Evolutionary conservation across 2,888 invertebrate genomes (phyloP), one percentile per base, ranked within the genome.

Genomic region (Hipparchia sbordonii): DNA sequence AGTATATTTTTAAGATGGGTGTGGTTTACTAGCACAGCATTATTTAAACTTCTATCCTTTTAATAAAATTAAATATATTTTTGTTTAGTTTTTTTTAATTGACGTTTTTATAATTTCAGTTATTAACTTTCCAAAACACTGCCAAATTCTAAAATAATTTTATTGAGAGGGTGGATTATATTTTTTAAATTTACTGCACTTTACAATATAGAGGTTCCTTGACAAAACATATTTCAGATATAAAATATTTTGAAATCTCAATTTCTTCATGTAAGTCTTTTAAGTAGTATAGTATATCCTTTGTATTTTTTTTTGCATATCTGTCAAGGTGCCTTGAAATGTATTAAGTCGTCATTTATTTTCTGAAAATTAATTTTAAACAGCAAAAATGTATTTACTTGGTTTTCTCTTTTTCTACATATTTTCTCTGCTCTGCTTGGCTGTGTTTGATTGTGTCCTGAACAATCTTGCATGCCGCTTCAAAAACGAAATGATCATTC

Each of bases 371-470:
- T 92, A 87, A 90, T 92, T 93, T 92, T 84, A 86, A 23, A 91
- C 89, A 89, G 92, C 93, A 93, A 93, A 91, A 93, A 92, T 95
- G 94, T 95, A 95, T 95, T 95, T 95, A 95, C 95, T 95, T 95
- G 94, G 95, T 95, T 95, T 95, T 96, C 95, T 95, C 95, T 95
- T 95, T 92, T 96, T 96, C 95, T 95, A 94, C 95, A 95, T 96
- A 95, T 95, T 95, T 96, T 95, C 95, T 96, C 96, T 96, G 96
- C 96, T 96, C 96, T 96, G 96, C 96, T 96, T 96, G 96, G 95
- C 96, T 96, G 96, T 96, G 96, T 96, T 95, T 96, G 96, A 96
- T 96, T 96, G 96, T 96, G 95, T 95, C 95, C 95, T 95, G 95
- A 95, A 95, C 95, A 95, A 95, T 95, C 94, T 95, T 94, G 96